Evolutionary conservation across 2,113 vertebrate genomes (phyloP).

Genomic region (Silurus asotus): DNA sequence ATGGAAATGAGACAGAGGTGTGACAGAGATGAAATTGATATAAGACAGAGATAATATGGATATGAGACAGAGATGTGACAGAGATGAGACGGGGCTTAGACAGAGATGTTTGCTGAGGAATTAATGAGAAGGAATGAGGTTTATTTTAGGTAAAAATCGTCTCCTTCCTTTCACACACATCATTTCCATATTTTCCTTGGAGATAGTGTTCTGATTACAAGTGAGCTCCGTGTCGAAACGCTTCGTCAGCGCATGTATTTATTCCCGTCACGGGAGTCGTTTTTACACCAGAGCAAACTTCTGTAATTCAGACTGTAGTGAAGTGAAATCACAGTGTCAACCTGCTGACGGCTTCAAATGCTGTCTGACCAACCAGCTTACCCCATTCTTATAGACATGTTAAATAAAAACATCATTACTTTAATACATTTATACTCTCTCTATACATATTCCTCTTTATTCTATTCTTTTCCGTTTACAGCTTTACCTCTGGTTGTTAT

Average conservation of each 20-base stretch:
- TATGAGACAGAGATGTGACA: too few species aligned
- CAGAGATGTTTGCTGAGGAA: neutral
- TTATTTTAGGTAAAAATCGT: constrained; percentile 9
- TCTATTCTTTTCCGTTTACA: neutral
- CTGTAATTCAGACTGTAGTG: neutral
- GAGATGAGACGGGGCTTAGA: neutral
- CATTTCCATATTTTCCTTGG: constrained; percentile 41
- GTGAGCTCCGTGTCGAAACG: neutral
- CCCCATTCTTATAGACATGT: neutral
- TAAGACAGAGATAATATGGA: too few species aligned
- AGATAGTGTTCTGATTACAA: constrained; percentile 21
- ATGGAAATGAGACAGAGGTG: too few species aligned
- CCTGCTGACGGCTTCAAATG: neutral
- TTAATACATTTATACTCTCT: too few species aligned
- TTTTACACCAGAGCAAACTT: neutral
- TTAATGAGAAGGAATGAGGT: neutral
- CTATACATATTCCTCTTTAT: neutral
- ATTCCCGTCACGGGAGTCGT: constrained; percentile 29
- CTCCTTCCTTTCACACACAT: constrained; percentile 16
- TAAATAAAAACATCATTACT: too few species aligned
- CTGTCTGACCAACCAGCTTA: neutral
- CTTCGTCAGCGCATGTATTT: constrained; percentile 34
- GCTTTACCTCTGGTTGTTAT: neutral
- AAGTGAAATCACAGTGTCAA: neutral
- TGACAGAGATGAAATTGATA: too few species aligned